Base-by-base conservation (phyloP, 2,888 invertebrate species). In the Gisinianus flammeolus region DNA sequence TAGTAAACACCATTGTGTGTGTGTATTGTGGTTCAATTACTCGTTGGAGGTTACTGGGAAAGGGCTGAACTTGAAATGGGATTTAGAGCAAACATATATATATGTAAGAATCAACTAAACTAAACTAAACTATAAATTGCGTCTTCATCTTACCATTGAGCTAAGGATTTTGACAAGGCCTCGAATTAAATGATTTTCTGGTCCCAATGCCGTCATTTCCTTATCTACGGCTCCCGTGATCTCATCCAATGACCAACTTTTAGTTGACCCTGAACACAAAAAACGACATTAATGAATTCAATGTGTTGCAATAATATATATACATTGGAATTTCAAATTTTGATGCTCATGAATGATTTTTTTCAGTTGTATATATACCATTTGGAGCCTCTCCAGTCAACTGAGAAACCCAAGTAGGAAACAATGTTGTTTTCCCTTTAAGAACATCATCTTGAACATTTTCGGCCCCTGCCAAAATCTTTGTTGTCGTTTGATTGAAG, bases 111-210 rank as follows among this genome's bases (percentile, higher is more conserved):
- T n/a, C n/a, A n/a, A n/a, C n/a, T n/a, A n/a, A n/a, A n/a, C n/a
- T n/a, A n/a, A n/a, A n/a, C n/a, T n/a, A n/a, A n/a, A n/a, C n/a
- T n/a, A n/a, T n/a, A n/a, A n/a, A n/a, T n/a, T n/a, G n/a, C n/a
- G n/a, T n/a, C n/a, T n/a, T n/a, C n/a, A n/a, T n/a, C n/a, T n/a
- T 66, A 79, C 79, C 69, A 79, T 76, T 4, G 31, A 33, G 4
- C 33, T 54, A 0, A 79, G 44, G 5, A 79, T 22, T 66, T 76
- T 35, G 5, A 76, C 67, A 1, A 79, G 62, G 2, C 79, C 79
- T 30, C 79, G 69, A 54, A 79, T 62, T 26, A 79, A 44, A 66
- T 75, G 79, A 58, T 75, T 54, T 8, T 75, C 62, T 6, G 4
- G n/a, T 16, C 72, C 72, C 8, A 44, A 6, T 22, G 22, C 58